These are phyloP conservation scores for Manacus vitellinus DNA, from an alignment of 2,113 vertebrate species.

Conservation along the genomic window DNA sequence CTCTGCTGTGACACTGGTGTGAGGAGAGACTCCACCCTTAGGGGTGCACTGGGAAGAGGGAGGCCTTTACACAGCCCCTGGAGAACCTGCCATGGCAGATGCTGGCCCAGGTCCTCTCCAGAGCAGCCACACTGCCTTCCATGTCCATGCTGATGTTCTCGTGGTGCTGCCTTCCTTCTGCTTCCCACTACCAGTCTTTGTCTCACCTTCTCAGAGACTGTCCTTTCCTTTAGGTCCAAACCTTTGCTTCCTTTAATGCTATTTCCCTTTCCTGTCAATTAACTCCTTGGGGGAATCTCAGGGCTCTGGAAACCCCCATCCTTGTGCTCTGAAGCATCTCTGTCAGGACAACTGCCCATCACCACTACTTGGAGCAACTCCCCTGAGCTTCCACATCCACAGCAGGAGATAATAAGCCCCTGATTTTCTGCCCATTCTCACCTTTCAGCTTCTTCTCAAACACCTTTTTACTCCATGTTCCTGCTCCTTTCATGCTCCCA, in stretches of 20 bases:
- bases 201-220: neutral
- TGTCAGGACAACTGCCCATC: neutral
- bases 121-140: neutral
- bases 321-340: neutral
- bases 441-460: neutral
- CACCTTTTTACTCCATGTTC: neutral
- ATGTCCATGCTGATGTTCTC: neutral
- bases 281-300: neutral
- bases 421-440: neutral
- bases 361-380: neutral
- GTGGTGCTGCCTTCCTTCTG: neutral
- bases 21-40: neutral
- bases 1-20: neutral
- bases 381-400: neutral
- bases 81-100: neutral
- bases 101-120: neutral
- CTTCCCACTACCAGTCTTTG: neutral
- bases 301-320: neutral
- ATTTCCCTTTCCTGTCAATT: neutral
- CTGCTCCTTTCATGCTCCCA: neutral
- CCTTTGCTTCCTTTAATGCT: neutral
- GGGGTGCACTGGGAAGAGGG: neutral
- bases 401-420: neutral
- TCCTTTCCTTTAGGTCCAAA: neutral
- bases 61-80: neutral